Evolutionary conservation across 2,888 invertebrate species (phyloP).

Genomic region (Mycalesis mineus): DNA sequence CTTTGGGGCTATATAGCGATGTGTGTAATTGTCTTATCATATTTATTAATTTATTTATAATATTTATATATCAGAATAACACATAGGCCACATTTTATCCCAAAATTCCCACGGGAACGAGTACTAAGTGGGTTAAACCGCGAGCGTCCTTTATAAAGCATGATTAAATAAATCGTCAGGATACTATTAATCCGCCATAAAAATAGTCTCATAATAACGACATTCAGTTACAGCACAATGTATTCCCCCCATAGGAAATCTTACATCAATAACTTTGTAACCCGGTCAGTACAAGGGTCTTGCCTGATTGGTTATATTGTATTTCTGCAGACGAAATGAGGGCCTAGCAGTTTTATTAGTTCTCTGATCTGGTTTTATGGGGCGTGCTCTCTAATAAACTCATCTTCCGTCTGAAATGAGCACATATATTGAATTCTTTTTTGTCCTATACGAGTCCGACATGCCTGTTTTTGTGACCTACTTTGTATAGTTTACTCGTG

Average conservation of each 20-base stretch:
- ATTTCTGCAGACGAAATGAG: constrained; percentile 46
- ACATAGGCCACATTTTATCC: too few relatives aligned
- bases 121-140: too few relatives aligned
- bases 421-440: not conserved
- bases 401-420: constrained; percentile 2
- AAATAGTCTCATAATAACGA: too few relatives aligned
- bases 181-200: too few relatives aligned
- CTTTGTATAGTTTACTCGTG: not conserved
- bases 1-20: too few relatives aligned
- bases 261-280: not conserved
- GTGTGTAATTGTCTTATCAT: too few relatives aligned
- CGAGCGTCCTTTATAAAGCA: too few relatives aligned
- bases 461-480: not conserved
- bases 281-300: constrained; percentile 45
- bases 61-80: too few relatives aligned
- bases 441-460: not conserved
- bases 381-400: constrained; percentile 56
- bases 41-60: too few relatives aligned
- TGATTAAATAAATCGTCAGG: too few relatives aligned
- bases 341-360: constrained; percentile 57
- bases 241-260: not conserved
- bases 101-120: too few relatives aligned
- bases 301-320: constrained; percentile 45
- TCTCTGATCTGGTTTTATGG: constrained; percentile 61
- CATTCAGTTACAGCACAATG: not conserved